Evolutionary conservation across 2,113 vertebrate genomes (phyloP).

Genomic region (Cephalopterus ornatus): DNA sequence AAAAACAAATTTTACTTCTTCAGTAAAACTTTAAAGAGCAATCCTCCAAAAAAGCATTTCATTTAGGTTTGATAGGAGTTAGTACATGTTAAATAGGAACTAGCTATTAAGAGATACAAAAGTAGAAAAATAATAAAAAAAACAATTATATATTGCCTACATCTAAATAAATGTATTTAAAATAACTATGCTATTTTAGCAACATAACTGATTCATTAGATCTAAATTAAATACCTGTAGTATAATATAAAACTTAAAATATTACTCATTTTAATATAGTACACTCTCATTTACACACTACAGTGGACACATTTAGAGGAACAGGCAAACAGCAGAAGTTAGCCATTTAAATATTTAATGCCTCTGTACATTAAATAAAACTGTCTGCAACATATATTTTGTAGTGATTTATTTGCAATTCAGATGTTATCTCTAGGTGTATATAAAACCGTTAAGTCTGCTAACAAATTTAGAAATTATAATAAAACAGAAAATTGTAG

Average conservation of each 20-base stretch:
- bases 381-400: conserved; percentile 4
- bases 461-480: conserved; percentile 26
- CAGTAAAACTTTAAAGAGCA: not conserved
- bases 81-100: not conserved
- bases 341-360: conserved; percentile 2
- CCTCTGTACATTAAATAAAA: not conserved
- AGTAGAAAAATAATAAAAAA: not conserved
- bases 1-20: conserved; percentile 8
- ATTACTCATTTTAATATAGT: not conserved
- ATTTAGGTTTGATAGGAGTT: not conserved
- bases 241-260: conserved; percentile 10
- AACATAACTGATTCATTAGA: not conserved
- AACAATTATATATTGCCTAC: not conserved
- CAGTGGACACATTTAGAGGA: not conserved
- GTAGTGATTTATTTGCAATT: conserved; percentile 45
- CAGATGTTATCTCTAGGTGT: conserved; percentile 10
- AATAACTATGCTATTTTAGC: not conserved
- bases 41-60: conserved; percentile 3
- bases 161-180: conserved; percentile 2
- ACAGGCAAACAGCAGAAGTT: not conserved
- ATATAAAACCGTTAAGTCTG: not conserved
- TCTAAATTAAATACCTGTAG: not conserved
- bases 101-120: not conserved
- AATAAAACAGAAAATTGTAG: conserved; percentile 17
- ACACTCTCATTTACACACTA: not conserved